phyloP scores from a whole-genome alignment of 2,888 invertebrate species.

The Xestia rhomboidea region DNA sequence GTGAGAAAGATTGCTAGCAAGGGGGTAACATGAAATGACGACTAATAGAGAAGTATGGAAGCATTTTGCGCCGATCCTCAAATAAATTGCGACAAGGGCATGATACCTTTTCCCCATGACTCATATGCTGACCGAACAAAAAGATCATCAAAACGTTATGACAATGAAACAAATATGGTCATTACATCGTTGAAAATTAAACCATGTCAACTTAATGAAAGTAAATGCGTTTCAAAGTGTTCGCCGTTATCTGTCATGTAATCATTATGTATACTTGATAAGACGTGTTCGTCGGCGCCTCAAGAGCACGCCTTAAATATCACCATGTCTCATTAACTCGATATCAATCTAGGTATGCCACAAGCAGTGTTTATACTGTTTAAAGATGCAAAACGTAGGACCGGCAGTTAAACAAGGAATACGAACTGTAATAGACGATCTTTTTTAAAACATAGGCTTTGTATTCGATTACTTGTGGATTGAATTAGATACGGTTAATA shows the following conservation, averaged over 20 bases:
- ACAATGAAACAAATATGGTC: background rate
- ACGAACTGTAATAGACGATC: conserved; percentile 17
- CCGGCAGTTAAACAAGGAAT: conserved; percentile 44
- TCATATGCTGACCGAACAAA: conserved; percentile 4
- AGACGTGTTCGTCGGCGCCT: conserved; percentile 39
- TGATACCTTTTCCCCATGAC: background rate
- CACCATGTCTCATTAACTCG: conserved; percentile 46
- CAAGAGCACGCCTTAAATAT: conserved; percentile 55
- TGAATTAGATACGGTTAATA: conserved; percentile 7
- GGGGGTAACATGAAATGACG: background rate
- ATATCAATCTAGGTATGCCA: conserved; percentile 34
- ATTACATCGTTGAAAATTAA: conserved; percentile 21
- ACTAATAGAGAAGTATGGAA: background rate
- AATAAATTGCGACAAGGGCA: background rate
- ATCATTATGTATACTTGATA: conserved; percentile 64
- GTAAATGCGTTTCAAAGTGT: conserved; percentile 45
- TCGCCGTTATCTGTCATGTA: conserved; percentile 59
- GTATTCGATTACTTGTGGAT: conserved; percentile 33
- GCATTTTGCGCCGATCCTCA: background rate
- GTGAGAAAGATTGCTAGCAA: background rate
- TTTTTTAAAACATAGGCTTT: conserved; percentile 33
- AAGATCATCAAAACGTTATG: conserved; percentile 3
- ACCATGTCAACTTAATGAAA: conserved; percentile 44
- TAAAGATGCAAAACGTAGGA: background rate
- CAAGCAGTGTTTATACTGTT: conserved; percentile 34